A percentile compares a stretch with the other conserved stretches of the same genome.
phyloP scores from a whole-genome alignment of 2,797 vertebrate genomes.

The Allobates femoralis region DNA sequence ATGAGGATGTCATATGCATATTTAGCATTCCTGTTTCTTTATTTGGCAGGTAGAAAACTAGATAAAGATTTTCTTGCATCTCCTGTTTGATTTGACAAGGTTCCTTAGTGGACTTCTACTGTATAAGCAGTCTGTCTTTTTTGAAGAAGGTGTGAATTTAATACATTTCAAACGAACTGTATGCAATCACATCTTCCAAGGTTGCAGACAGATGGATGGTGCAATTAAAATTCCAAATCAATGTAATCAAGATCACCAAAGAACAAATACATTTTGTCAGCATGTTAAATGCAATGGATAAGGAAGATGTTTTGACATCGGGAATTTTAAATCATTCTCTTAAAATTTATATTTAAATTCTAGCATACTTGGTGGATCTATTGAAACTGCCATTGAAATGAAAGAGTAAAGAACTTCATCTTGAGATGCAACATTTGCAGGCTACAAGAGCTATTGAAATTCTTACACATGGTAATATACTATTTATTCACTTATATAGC shows the following conservation, averaged over 20 bases:
- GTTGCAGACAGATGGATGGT: constrained; percentile 69
- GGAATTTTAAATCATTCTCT: constrained; percentile 53
- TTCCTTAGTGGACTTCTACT: constrained; percentile 54
- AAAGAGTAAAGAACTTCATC: neutral
- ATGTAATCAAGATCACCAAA: constrained; percentile 67
- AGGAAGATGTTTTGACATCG: constrained; percentile 61
- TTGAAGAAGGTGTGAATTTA: constrained; percentile 62
- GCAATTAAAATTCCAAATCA: constrained; percentile 69
- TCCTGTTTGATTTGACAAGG: constrained; percentile 57
- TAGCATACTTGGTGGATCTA: constrained; percentile 22
- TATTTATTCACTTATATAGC: no score
- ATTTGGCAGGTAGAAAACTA: constrained; percentile 55
- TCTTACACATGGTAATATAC: neutral
- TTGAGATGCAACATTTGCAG: constrained; percentile 2
- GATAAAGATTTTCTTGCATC: constrained; percentile 49
- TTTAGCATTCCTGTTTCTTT: constrained; percentile 51
- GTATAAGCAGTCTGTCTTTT: constrained; percentile 35
- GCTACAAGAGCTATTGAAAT: neutral
- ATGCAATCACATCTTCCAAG: constrained; percentile 65
- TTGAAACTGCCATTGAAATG: constrained; percentile 11
- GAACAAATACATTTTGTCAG: constrained; percentile 66
- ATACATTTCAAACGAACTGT: constrained; percentile 65
- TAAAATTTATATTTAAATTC: constrained; percentile 53
- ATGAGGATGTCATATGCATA: constrained; percentile 55
- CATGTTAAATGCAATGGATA: constrained; percentile 64